These are phyloP conservation scores for Sycophaga agraensis DNA, from an alignment of 1,140 invertebrate species.

Conservation along the genomic window DNA sequence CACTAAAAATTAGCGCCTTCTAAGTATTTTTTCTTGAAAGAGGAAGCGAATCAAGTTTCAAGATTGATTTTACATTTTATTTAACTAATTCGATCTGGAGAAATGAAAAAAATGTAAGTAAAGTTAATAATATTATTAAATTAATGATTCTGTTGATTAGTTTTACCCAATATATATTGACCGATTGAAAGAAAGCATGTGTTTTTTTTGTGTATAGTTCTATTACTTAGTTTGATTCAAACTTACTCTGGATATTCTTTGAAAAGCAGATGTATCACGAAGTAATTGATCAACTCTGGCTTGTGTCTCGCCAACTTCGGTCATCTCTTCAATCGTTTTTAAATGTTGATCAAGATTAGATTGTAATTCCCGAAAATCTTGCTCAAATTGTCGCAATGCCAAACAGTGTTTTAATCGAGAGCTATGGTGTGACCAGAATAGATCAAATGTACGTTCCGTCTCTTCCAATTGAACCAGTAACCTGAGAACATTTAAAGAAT, in stretches of 20 bases:
- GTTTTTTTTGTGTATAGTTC: no score
- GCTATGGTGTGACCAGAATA: slow-evolving; percentile 91
- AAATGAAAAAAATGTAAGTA: no score
- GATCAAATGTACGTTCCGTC: slow-evolving; percentile 89
- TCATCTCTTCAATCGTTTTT: slow-evolving; percentile 77
- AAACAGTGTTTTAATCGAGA: slow-evolving; percentile 85
- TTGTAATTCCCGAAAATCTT: slow-evolving; percentile 81
- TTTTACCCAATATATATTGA: no score
- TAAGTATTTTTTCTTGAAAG: no score
- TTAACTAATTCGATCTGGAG: no score
- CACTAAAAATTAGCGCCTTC: no score
- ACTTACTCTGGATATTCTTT: slow-evolving; percentile 71
- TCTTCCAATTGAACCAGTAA: slow-evolving; percentile 92
- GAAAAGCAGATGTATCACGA: slow-evolving; percentile 74
- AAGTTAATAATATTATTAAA: no score
- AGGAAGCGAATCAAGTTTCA: no score
- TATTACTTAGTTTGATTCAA: not conserved
- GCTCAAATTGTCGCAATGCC: slow-evolving; percentile 85
- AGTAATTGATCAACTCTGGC: slow-evolving; percentile 75
- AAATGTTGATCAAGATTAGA: slow-evolving; percentile 70
- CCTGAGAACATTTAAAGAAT: slow-evolving; percentile 53
- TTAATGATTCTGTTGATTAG: no score
- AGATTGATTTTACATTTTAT: no score
- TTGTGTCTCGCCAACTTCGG: slow-evolving; percentile 83
- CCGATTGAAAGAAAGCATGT: no score